Conservation (phyloP, 2,797 vertebrate genomes). For the Sciurus vulgaris region DNA sequence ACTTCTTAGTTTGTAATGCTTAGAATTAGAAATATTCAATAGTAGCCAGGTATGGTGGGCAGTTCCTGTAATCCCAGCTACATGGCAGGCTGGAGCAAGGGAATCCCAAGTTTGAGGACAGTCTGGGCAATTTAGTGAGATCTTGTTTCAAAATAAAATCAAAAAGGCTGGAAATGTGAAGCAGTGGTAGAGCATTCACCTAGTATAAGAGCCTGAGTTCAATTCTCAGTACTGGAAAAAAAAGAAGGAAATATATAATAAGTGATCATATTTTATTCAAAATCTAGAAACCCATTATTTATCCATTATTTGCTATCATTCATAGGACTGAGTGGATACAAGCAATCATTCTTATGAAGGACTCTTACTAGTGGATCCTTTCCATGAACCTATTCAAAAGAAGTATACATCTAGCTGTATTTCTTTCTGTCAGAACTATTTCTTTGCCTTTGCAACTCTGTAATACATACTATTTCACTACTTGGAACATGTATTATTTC, state of each 20-base stretch:
- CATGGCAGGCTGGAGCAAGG: neutral
- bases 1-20: slow-evolving; percentile 30
- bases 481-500: slow-evolving; percentile 45
- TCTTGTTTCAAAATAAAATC: neutral
- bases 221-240: neutral
- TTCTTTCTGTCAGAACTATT: slow-evolving; percentile 62
- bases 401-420: neutral
- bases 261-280: slow-evolving; percentile 41
- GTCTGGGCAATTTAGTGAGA: neutral
- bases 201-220: neutral
- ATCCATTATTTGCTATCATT: slow-evolving; percentile 20
- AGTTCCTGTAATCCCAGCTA: neutral
- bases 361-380: neutral
- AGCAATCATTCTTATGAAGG: neutral
- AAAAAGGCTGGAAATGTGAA: neutral
- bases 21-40: slow-evolving; percentile 62
- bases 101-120: neutral
- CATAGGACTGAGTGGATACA: neutral
- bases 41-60: neutral
- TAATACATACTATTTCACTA: slow-evolving; percentile 60
- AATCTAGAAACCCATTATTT: neutral
- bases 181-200: neutral
- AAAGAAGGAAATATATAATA: neutral
- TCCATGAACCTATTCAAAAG: slow-evolving; percentile 25
- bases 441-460: slow-evolving; percentile 12